Percentiles rank a stretch among this genome's conserved stretches.
phyloP scores from a whole-genome alignment of 2,113 vertebrate species.

The Argyrosomus japonicus region DNA sequence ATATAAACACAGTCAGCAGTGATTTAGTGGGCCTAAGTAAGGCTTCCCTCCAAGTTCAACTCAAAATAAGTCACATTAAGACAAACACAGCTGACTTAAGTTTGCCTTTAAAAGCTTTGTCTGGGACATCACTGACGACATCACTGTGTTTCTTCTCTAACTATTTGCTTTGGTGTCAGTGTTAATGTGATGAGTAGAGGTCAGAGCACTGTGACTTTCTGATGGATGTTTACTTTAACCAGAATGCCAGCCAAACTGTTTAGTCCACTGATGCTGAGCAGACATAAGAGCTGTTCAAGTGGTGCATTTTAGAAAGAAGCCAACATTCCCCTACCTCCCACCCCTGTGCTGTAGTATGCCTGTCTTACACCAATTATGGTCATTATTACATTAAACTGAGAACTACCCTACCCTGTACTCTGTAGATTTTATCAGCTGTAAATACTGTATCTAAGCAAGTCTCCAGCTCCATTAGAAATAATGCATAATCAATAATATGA shows the following conservation, averaged over 20 bases:
- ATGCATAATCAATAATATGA: not conserved
- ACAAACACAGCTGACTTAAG: conserved; percentile 38
- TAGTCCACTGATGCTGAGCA: conserved; percentile 61
- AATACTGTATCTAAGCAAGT: not conserved
- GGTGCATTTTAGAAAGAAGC: conserved; percentile 6
- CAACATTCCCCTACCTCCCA: conserved; percentile 16
- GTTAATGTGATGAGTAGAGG: conserved; percentile 3
- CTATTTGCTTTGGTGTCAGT: conserved; percentile 18
- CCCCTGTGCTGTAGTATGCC: not conserved
- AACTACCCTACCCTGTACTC: not conserved
- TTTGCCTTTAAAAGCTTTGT: conserved; percentile 60
- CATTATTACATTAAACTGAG: not conserved
- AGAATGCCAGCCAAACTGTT: conserved; percentile 58
- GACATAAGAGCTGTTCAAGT: conserved; percentile 41
- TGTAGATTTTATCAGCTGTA: not conserved
- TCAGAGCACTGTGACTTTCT: conserved; percentile 1
- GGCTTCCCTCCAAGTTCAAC: conserved; percentile 9
- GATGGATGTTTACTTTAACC: conserved; percentile 53
- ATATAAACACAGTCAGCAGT: conserved; percentile 21
- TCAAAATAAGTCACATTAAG: conserved; percentile 32
- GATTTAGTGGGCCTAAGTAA: not conserved
- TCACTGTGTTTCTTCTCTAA: conserved; percentile 19
- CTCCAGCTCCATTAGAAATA: not conserved
- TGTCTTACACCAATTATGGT: conserved; percentile 31
- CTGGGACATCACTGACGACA: not conserved